phyloP scores from a whole-genome alignment of 2,797 vertebrate genomes.

The Scolopax rusticola region DNA sequence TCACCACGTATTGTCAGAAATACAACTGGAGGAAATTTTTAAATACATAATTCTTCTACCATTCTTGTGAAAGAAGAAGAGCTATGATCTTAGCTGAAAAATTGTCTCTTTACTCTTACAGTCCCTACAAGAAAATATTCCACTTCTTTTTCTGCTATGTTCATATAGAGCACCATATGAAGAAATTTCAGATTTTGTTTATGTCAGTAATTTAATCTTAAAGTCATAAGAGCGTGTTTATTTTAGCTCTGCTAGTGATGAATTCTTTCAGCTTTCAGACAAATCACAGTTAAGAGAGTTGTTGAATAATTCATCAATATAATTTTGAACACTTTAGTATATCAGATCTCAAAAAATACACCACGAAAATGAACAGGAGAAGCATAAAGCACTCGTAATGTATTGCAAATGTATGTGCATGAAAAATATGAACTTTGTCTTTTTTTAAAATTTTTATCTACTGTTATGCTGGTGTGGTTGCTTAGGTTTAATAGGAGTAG shows the following conservation, averaged over 20 bases:
- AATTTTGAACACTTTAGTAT: constrained; percentile 51
- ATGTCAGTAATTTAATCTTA: constrained; percentile 76
- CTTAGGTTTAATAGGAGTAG: not conserved
- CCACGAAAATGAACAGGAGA: constrained; percentile 57
- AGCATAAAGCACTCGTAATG: constrained; percentile 37
- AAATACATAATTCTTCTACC: not conserved
- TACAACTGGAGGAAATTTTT: not conserved
- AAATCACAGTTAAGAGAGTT: constrained; percentile 70
- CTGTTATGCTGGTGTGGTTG: not conserved
- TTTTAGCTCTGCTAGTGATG: constrained; percentile 70
- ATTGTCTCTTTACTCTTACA: not conserved
- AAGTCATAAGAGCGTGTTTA: constrained; percentile 67
- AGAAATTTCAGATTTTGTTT: constrained; percentile 73
- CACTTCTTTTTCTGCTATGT: constrained; percentile 51
- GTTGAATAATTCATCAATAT: constrained; percentile 65
- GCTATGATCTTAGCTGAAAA: constrained; percentile 34
- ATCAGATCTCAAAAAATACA: constrained; percentile 52
- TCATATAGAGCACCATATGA: constrained; percentile 47
- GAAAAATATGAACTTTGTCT: not conserved
- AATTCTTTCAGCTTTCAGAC: constrained; percentile 71
- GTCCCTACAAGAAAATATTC: constrained; percentile 33
- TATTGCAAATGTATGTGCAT: constrained; percentile 24
- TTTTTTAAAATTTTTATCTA: not conserved
- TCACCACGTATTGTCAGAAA: not conserved
- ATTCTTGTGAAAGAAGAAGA: constrained; percentile 41